Evolutionary conservation across 2,113 vertebrate genomes (phyloP), one percentile per base, ranked within the genome.

Genomic region (Pedionomus torquatus): DNA sequence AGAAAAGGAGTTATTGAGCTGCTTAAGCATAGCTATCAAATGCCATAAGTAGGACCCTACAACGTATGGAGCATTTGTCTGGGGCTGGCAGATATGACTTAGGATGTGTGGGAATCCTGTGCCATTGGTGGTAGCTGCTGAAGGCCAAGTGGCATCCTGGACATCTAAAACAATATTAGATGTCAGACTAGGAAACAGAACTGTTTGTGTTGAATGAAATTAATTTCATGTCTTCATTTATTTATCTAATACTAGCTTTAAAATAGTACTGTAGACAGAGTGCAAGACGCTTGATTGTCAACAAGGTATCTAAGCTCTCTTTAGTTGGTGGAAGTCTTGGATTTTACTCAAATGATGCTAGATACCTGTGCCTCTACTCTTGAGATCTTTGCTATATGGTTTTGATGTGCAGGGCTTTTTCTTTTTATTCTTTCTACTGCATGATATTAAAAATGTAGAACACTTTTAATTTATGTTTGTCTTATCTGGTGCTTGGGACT

Each of bases 381-480:
- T 7, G 7, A 89, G 30, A 35, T 44, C 5, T 64, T 86, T 30
- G 7, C 19, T 51, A 5, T 9, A 10, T 23, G 12, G 5, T 31
- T 77, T 88, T 66, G 25, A 31, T 44, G 11, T 35, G 7, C 9
- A 57, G 5, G 6, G 4, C 4, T 57, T 52, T 83, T 83, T 31
- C 28, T 30, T 79, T 71, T 83, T 57, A 12, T 66, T 83, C 18
- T 41, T 75, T 91, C 4, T 3, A 19, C 10, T 41, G 9, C 1
- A 8, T 43, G 48, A 30, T 48, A 35, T 51, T 28, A 51, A 43
- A 58, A 69, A 52, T 19, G 2, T 17, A 48, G 48, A 79, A 93
- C 35, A 0, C 0, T 37, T 66, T 85, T 46, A 2, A 3, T 6
- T 87, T 58, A 3, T 18, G 3, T 49, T 83, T 79, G 5, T 44